Evolutionary conservation across 2,113 vertebrate genomes (phyloP), one percentile per base, ranked within the genome.

Genomic region (Salvelinus sp.): DNA sequence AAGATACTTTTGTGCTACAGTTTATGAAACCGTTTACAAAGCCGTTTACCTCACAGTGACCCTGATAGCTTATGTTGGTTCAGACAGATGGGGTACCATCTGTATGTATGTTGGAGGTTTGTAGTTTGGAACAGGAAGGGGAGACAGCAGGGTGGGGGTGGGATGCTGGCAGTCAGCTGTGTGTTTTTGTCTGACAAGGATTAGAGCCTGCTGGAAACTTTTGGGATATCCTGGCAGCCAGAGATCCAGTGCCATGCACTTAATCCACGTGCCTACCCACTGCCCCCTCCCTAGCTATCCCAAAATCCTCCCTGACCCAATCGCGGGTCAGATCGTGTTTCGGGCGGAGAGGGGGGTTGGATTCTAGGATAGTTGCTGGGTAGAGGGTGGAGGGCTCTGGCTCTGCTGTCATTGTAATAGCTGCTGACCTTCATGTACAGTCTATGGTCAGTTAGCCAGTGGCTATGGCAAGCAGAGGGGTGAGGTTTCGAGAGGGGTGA

Each of bases 241-340:
- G 83, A 88, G 80, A 74, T 69, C 69, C 77, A 2, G 79, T 75
- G 64, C 79, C 70, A 70, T 73, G 75, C 60, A 57, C 69, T 75
- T 88, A 88, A 83, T 88, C 85, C 78, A 47, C 5, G 44, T 72
- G 63, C 68, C 74, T 72, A 73, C 64, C 57, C 25, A 28, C 54
- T 28, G 16, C 25, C 38, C 25, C n/a, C n/a, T 30, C 33, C 30
- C 28, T 33, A 28, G 4, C 68, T 27, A 12, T 30, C 73, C 57
- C 5, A 47, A 48, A 23, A 69, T 9, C 70, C 75, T 65, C 63
- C 23, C 22, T 50, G 33, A 7, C 3, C 79, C 78, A 81, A 75
- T 82, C 83, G 69, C 69, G 76, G 76, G 70, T 90, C 80, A 80
- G 76, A 73, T 90, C 81, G 77, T 18, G 2, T 89, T 85, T 87